Conservation (phyloP, 2,888 invertebrate genomes). For the Mallateleia sp. region DNA sequence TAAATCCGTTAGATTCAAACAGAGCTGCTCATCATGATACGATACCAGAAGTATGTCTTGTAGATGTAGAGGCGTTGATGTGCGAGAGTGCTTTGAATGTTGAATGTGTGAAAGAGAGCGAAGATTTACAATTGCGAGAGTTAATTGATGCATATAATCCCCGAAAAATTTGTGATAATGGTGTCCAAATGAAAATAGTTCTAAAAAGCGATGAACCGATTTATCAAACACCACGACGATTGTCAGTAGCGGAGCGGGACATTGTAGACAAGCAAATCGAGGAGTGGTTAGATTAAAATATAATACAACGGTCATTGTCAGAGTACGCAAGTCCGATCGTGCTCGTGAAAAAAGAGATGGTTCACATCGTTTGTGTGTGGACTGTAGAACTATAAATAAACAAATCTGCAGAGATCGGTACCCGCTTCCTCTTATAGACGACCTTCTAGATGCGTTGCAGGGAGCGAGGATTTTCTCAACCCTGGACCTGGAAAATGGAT, state of each 20-base stretch:
- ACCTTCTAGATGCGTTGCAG: constrained; percentile 17
- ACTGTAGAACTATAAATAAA: constrained; percentile 20
- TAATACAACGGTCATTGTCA: constrained; percentile 36
- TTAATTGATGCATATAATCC: no score
- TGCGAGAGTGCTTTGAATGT: no score
- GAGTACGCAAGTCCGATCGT: neutral
- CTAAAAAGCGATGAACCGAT: constrained; percentile 72
- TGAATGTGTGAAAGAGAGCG: no score
- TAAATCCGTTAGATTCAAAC: no score
- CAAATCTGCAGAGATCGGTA: constrained; percentile 75
- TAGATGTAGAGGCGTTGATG: no score
- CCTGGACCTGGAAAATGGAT: no score
- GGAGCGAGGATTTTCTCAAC: no score
- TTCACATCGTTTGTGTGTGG: neutral
- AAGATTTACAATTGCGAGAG: no score
- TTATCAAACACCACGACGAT: constrained; percentile 70
- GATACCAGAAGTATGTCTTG: no score
- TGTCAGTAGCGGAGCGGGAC: constrained; percentile 57
- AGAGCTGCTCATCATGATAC: no score
- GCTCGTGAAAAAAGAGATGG: neutral
- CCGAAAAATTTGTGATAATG: neutral
- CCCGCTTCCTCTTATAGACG: constrained; percentile 27
- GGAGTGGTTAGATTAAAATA: constrained; percentile 78
- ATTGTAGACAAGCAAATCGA: constrained; percentile 75
- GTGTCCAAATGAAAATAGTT: constrained; percentile 59